These are phyloP conservation scores for Drosophila koepferae DNA, from an alignment of 2,888 invertebrate species.

Conservation along the genomic window DNA sequence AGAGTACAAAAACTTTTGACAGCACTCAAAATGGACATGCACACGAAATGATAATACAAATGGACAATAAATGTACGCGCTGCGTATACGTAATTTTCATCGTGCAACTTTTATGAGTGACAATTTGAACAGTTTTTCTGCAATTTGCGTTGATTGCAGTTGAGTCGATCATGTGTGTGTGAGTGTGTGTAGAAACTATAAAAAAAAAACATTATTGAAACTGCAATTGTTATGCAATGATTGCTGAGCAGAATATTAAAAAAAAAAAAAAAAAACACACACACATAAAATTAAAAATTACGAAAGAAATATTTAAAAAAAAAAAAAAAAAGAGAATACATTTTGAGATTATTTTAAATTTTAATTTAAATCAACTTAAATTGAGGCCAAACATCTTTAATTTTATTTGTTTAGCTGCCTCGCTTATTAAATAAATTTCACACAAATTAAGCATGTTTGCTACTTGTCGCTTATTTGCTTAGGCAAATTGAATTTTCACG, in stretches of 20 bases:
- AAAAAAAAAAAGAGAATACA: not conserved
- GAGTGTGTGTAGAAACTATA: not conserved
- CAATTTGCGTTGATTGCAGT: slow-evolving; percentile 42
- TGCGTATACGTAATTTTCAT: slow-evolving; percentile 68
- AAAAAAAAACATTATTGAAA: slow-evolving; percentile 14
- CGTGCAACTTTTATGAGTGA: slow-evolving; percentile 73
- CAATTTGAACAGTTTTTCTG: slow-evolving; percentile 59
- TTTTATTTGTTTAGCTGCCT: not conserved
- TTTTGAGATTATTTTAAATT: not conserved
- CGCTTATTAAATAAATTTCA: slow-evolving; percentile 51
- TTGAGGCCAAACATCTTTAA: not conserved
- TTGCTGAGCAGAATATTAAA: slow-evolving; percentile 9
- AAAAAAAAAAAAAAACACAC: not conserved
- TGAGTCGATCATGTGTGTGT: not conserved
- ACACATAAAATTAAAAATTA: not conserved
- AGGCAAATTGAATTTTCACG: slow-evolving; percentile 77
- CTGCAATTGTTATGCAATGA: slow-evolving; percentile 12
- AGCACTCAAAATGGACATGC: slow-evolving; percentile 42
- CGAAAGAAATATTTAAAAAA: not conserved
- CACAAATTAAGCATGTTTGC: slow-evolving; percentile 78
- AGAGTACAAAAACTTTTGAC: slow-evolving; percentile 42
- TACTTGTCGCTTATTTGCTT: slow-evolving; percentile 70
- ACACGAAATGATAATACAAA: slow-evolving; percentile 50
- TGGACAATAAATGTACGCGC: slow-evolving; percentile 60
- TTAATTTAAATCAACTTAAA: not conserved